A percentile compares a stretch with the other conserved stretches of the same genome.
phyloP scores from a whole-genome alignment of 2,113 vertebrate species.

The Mesoclemmys tuberculata region DNA sequence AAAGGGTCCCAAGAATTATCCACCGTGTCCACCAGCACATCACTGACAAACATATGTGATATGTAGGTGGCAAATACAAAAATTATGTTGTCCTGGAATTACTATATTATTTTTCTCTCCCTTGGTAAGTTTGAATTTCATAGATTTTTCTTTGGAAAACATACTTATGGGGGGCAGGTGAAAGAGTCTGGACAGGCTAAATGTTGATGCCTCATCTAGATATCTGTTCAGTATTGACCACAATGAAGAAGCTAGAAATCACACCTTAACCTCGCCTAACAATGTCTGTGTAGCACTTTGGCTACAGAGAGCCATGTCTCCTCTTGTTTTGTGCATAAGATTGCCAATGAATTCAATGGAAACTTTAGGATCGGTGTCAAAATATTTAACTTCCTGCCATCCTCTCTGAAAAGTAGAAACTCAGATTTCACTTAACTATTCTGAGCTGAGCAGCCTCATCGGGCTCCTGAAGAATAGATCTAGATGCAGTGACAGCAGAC shows the following conservation, averaged over 20 bases:
- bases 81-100: neutral
- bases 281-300: slow-evolving; percentile 1
- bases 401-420: neutral
- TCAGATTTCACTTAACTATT: neutral
- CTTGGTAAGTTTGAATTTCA: neutral
- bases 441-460: neutral
- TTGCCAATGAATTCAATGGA: slow-evolving; percentile 4
- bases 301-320: neutral
- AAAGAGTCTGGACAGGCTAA: neutral
- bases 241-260: neutral
- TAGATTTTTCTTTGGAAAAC: neutral
- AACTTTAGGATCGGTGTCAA: neutral
- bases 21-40: neutral
- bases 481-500: neutral
- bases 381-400: neutral
- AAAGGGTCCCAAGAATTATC: neutral
- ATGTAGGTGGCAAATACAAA: neutral
- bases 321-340: neutral
- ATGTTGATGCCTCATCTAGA: neutral
- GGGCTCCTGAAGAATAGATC: neutral
- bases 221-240: neutral
- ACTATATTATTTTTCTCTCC: neutral
- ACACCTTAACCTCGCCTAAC: slow-evolving; percentile 36
- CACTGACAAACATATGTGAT: neutral
- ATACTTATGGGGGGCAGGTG: neutral